Evolutionary conservation across 2,113 vertebrate genomes (phyloP).

Genomic region (Cnemophilus loriae): DNA sequence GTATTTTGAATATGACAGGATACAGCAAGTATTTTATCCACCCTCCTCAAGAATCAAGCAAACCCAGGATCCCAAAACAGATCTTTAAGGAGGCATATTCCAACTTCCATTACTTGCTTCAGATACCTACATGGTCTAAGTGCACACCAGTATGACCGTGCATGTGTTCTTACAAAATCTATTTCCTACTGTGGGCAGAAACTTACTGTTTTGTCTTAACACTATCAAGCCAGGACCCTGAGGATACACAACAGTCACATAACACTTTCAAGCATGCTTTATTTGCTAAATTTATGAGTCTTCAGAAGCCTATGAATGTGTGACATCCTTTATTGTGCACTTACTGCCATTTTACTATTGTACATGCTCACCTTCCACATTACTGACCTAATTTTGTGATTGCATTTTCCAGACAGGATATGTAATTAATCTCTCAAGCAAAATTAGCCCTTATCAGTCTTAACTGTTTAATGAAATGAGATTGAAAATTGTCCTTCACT

Average conservation of each 20-base stretch:
- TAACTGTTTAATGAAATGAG: not conserved
- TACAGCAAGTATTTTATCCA: not conserved
- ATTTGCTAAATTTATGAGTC: not conserved
- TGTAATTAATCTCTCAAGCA: not conserved
- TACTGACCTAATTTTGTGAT: not conserved
- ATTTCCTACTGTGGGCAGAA: not conserved
- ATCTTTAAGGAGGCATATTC: not conserved
- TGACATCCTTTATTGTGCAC: not conserved
- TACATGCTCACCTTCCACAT: not conserved
- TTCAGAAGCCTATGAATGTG: not conserved
- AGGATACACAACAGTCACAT: not conserved
- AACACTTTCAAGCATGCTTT: not conserved
- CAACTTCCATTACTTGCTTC: not conserved
- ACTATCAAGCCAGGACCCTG: not conserved
- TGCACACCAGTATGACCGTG: not conserved
- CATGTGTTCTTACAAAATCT: not conserved
- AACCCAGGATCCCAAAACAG: not conserved
- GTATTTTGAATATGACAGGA: not conserved
- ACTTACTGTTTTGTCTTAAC: not conserved
- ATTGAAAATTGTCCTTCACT: not conserved
- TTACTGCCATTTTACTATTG: not conserved
- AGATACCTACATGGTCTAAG: not conserved
- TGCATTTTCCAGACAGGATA: not conserved
- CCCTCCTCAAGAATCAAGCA: not conserved
- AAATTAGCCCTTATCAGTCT: not conserved